Conservation (phyloP, 2,113 vertebrate genomes). For the Protomyctophum bolini region DNA sequence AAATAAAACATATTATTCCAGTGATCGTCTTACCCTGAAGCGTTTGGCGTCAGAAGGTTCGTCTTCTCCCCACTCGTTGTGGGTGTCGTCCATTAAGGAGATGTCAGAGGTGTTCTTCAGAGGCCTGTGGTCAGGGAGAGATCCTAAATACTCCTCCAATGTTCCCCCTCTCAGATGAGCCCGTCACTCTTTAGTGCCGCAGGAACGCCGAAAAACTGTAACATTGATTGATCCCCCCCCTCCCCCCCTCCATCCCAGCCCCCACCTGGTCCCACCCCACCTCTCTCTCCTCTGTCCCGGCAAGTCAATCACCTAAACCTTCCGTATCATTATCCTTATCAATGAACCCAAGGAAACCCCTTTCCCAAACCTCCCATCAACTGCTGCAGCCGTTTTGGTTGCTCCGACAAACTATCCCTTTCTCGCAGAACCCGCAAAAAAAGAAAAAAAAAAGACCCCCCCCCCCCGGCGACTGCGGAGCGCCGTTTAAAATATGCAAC, state of each 20-base stretch:
- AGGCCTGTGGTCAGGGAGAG: slow-evolving; percentile 80
- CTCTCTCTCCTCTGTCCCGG: slow-evolving; percentile 37
- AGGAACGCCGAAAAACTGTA: slow-evolving; percentile 56
- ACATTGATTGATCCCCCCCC: slow-evolving; percentile 52
- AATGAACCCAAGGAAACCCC: slow-evolving; percentile 44
- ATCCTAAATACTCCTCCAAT: slow-evolving; percentile 10
- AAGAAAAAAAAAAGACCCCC: too few species aligned
- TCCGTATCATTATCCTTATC: slow-evolving; percentile 52
- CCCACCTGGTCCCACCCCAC: slow-evolving; percentile 23
- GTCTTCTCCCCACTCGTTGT: slow-evolving; percentile 94
- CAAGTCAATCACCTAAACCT: slow-evolving; percentile 61
- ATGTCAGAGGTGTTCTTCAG: slow-evolving; percentile 91
- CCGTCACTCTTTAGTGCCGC: slow-evolving; percentile 31
- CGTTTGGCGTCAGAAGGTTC: slow-evolving; percentile 88
- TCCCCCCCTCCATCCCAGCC: slow-evolving; percentile 12
- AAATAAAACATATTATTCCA: not conserved
- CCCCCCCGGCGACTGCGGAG: not conserved
- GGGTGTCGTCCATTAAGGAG: slow-evolving; percentile 93
- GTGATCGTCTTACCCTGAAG: slow-evolving; percentile 84
- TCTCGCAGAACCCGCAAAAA: slow-evolving; percentile 18
- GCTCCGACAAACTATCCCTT: slow-evolving; percentile 20
- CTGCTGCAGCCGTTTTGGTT: slow-evolving; percentile 12
- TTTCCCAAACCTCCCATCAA: slow-evolving; percentile 34
- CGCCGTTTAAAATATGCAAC: slow-evolving; percentile 54
- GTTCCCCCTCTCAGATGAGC: slow-evolving; percentile 33